Percentiles rank a stretch among this genome's conserved stretches.
phyloP scores from a whole-genome alignment of 2,888 invertebrate genomes.

The Apeira syringaria region DNA sequence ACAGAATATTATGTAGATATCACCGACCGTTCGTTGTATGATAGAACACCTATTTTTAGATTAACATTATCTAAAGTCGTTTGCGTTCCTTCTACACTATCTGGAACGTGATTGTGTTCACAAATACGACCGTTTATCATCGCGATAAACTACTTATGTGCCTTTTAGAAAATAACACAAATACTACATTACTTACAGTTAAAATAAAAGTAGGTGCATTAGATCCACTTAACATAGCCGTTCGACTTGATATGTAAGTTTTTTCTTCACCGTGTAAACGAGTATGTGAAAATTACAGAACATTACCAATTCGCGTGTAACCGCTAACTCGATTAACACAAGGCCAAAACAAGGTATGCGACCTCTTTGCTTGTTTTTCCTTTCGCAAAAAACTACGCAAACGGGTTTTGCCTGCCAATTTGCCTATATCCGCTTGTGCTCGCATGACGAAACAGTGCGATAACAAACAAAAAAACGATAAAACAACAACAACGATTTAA shows the following conservation, averaged over 20 bases:
- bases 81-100: slow-evolving; percentile 38
- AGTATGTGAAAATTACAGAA: slow-evolving; percentile 59
- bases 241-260: slow-evolving; percentile 42
- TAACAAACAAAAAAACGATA: slow-evolving; percentile 43
- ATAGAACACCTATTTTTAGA: slow-evolving; percentile 65
- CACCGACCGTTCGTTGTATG: slow-evolving; percentile 55
- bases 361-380: slow-evolving; percentile 71
- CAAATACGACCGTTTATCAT: slow-evolving; percentile 34
- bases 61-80: slow-evolving; percentile 44
- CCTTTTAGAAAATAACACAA: slow-evolving; percentile 37
- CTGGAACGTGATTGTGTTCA: slow-evolving; percentile 42
- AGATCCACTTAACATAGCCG: slow-evolving; percentile 44
- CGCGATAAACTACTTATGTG: slow-evolving; percentile 34
- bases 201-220: slow-evolving; percentile 28
- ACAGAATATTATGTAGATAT: slow-evolving; percentile 38
- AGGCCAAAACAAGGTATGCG: slow-evolving; percentile 74
- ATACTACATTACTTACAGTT: slow-evolving; percentile 11
- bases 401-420: slow-evolving; percentile 57
- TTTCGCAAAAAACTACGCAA: slow-evolving; percentile 45
- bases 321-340: slow-evolving; percentile 75
- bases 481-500: slow-evolving; percentile 34
- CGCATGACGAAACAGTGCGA: slow-evolving; percentile 43
- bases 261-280: slow-evolving; percentile 42
- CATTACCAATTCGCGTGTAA: slow-evolving; percentile 65
- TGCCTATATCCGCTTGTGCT: slow-evolving; percentile 50